A percentile compares a stretch with the other conserved stretches of the same genome.
These are phyloP conservation scores for Holacanthus passer DNA, from an alignment of 2,113 vertebrate species.

Conservation along the genomic window DNA sequence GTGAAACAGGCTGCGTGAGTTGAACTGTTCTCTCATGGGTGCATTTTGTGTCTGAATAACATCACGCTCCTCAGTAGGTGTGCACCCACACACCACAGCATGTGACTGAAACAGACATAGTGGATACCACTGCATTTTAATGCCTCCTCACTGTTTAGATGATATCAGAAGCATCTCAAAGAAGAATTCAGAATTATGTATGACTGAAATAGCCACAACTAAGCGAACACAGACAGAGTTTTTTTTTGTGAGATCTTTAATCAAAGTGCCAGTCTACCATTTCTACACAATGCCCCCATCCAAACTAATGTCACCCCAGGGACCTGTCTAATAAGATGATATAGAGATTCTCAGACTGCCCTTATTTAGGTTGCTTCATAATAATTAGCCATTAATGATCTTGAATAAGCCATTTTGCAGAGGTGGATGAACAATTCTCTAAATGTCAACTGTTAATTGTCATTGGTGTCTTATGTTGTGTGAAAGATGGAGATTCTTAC, in stretches of 20 bases:
- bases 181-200: conserved; percentile 4
- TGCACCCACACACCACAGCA: conserved; percentile 65
- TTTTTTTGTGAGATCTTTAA: conserved; percentile 26
- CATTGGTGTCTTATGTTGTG: too few relatives aligned
- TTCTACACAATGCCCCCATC: not conserved
- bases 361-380: not conserved
- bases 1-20: conserved; percentile 31
- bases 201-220: conserved; percentile 2
- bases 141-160: conserved; percentile 25
- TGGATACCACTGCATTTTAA: conserved; percentile 50
- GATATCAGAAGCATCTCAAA: not conserved
- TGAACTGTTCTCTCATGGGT: conserved; percentile 25
- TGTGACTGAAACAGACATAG: conserved; percentile 51
- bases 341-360: not conserved
- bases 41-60: conserved; percentile 50
- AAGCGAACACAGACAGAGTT: not conserved
- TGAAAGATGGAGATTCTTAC: too few relatives aligned
- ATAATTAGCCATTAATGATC: not conserved
- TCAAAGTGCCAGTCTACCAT: not conserved
- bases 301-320: not conserved
- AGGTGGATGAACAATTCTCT: not conserved
- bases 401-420: not conserved
- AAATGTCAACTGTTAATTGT: too few relatives aligned
- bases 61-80: conserved; percentile 66
- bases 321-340: conserved; percentile 9